Evolutionary conservation across 2,113 vertebrate species (phyloP), one percentile per base, ranked within the genome.

Genomic region (Lamprotornis superbus): DNA sequence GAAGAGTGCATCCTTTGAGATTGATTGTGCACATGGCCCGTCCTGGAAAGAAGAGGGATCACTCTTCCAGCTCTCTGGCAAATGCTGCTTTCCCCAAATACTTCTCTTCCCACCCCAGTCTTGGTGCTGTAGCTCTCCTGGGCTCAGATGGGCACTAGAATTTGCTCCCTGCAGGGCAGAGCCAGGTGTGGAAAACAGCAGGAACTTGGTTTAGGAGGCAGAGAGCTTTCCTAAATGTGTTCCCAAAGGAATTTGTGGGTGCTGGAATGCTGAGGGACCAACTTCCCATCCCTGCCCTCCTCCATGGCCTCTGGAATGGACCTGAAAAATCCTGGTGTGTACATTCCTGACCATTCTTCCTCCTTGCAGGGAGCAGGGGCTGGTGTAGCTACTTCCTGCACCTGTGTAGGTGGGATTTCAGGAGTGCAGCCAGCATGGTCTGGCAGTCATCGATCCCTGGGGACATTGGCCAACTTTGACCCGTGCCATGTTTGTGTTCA

Each of bases 21-120:
- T 3, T 6, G 59, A 12, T 33, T 2, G 10, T 13, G 28, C n/a
- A 8, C 31, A 3, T 2, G 3, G n/a, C 14, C 27, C 3, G 0
- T 9, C 30, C 28, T 8, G 78, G 52, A 28, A n/a, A 61, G 39
- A 13, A 5, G 18, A 2, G 0, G 52, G 6, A 65, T 28, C 33
- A 10, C 37, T 52, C 25, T 25, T 61, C 60, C 89, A 12, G 24
- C 49, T n/a, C 44, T 28, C 46, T 10, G 3, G 31, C 1, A 46
- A 49, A 46, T 15, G 9, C 44, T 33, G 35, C 25, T 76, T 87
- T 64, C 22, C 40, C 49, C n/a, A 60, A 60, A 55, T 40, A 5
- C 30, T 25, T 14, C 31, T 33, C 44, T 44, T 35, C 30, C 16
- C 0, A 3, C 8, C 4, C 30, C 4, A 1, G 2, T 5, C 39